Conservation (phyloP, 2,113 vertebrate species). For the Furnarius figulus region DNA sequence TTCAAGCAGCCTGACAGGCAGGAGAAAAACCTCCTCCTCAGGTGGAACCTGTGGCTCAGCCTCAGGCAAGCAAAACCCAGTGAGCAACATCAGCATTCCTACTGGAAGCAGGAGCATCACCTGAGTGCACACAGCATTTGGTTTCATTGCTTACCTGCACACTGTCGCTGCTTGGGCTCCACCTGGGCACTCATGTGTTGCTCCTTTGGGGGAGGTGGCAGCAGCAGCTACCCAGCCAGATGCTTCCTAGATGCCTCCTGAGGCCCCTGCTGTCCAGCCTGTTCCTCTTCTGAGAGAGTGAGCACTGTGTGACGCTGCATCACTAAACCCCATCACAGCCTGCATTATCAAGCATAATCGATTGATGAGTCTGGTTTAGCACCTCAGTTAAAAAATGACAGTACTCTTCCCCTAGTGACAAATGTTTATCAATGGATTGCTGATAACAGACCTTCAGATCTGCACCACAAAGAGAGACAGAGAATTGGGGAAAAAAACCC, state of each 20-base stretch:
- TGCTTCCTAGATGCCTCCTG: not conserved
- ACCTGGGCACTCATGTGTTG: not conserved
- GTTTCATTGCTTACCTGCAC: not conserved
- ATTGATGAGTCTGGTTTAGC: not conserved
- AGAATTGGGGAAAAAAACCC: not conserved
- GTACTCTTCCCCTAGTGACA: not conserved
- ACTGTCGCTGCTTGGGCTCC: fast-evolving
- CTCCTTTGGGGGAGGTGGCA: not conserved
- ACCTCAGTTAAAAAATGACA: not conserved
- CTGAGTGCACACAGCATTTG: fast-evolving
- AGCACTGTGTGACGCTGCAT: not conserved
- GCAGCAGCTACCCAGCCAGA: not conserved
- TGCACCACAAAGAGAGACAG: not conserved
- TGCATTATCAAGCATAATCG: not conserved
- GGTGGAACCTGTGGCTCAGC: not conserved
- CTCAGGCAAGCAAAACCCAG: not conserved
- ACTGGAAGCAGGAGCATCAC: not conserved
- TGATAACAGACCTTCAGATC: not conserved
- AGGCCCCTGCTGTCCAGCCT: not conserved
- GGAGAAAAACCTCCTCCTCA: not conserved
- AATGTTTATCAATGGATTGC: not conserved
- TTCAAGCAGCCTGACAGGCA: not conserved
- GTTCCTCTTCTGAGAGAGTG: not conserved
- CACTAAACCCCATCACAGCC: not conserved
- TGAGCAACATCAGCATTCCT: not conserved